These are phyloP conservation scores for Aethina tumida DNA, from an alignment of 1,140 invertebrate genomes.

Conservation along the genomic window DNA sequence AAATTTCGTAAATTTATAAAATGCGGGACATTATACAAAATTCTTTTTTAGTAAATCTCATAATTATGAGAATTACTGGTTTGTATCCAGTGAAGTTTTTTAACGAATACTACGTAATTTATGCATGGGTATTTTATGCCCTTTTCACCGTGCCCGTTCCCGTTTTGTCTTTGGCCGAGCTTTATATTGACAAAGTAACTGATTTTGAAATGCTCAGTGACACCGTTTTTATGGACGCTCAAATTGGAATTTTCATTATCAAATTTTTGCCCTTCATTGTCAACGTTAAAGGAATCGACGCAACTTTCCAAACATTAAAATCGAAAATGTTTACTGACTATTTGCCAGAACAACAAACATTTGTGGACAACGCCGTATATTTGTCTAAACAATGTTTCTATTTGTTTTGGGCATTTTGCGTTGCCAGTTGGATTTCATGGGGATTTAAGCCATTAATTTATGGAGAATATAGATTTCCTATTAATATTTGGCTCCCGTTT, in stretches of 20 bases:
- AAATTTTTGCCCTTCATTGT: conserved; percentile 8
- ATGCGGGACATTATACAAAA: no score
- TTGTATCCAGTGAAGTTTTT: no score
- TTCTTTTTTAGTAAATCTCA: no score
- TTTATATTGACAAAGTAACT: not conserved
- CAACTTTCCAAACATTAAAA: conserved; percentile 4
- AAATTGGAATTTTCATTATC: conserved; percentile 6
- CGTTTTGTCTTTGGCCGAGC: no score
- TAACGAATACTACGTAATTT: no score
- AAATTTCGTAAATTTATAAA: no score
- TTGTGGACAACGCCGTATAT: conserved; percentile 2
- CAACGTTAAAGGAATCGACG: not conserved
- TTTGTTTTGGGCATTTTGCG: conserved; percentile 5
- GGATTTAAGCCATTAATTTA: conserved; percentile 6
- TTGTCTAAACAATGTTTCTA: conserved; percentile 2
- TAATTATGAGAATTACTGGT: no score
- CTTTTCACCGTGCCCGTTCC: no score
- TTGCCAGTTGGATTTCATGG: conserved; percentile 6
- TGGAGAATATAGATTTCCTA: conserved; percentile 10
- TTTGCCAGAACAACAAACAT: conserved; percentile 2
- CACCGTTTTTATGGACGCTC: conserved; percentile 7
- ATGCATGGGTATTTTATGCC: no score
- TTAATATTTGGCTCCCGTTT: conserved; percentile 12
- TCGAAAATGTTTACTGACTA: conserved; percentile 2
- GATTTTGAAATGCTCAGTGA: conserved; percentile 4